A percentile compares a stretch with the other conserved stretches of the same genome.
Conservation (phyloP, 2,113 vertebrate species). For the Sterrhoptilus dennistouni region DNA sequence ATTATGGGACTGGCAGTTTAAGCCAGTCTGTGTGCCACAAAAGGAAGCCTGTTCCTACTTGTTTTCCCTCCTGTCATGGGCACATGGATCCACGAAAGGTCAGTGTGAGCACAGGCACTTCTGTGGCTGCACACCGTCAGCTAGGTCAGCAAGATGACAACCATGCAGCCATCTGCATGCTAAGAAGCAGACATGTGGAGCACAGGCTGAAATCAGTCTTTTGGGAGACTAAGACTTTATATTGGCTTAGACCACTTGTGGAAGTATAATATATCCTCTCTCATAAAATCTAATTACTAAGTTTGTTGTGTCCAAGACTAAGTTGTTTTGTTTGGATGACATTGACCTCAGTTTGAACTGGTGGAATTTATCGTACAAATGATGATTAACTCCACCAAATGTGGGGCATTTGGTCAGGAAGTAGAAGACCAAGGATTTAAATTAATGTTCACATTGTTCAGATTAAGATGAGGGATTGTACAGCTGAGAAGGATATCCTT, state of each 20-base stretch:
- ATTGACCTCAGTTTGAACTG: neutral
- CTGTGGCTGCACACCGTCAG: neutral
- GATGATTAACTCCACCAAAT: neutral
- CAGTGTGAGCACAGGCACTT: neutral
- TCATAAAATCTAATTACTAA: neutral
- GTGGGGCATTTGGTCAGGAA: conserved; percentile 2
- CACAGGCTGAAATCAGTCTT: neutral
- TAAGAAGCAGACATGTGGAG: neutral
- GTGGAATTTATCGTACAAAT: neutral
- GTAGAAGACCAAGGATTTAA: neutral
- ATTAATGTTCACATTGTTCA: neutral
- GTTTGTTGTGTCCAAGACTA: neutral
- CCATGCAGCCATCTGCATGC: neutral
- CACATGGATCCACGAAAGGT: neutral
- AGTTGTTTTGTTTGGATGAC: neutral
- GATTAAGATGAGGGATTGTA: neutral
- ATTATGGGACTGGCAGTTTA: neutral
- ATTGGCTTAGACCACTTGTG: neutral
- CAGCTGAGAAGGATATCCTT: neutral
- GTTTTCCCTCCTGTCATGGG: neutral
- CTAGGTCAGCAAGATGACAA: neutral
- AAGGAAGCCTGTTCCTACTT: neutral
- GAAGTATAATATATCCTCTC: neutral
- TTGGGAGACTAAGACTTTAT: neutral
- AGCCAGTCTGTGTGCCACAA: neutral